phyloP scores from a whole-genome alignment of 2,888 invertebrate genomes.

The Pammene aurita region DNA sequence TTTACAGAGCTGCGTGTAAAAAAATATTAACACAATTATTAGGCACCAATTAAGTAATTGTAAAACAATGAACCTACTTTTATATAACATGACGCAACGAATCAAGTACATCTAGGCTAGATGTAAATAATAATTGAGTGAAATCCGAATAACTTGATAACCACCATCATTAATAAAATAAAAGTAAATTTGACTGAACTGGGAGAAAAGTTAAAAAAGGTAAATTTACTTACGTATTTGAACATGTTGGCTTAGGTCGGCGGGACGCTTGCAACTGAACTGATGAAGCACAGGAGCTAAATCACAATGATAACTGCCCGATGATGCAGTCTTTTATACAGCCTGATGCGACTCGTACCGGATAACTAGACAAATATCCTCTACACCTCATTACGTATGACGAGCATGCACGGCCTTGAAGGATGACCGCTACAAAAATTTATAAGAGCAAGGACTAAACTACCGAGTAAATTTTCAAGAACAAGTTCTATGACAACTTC shows the following conservation, averaged over 20 bases:
- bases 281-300: constrained; percentile 42
- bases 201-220: constrained; percentile 1
- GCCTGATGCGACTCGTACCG: constrained; percentile 53
- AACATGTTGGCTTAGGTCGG: constrained; percentile 66
- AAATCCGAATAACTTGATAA: no score
- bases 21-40: no score
- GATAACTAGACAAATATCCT: constrained; percentile 73
- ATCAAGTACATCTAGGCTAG: no score
- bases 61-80: no score
- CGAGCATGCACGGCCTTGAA: constrained; percentile 71
- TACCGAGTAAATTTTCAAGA: constrained; percentile 24
- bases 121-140: no score
- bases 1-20: no score
- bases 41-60: no score
- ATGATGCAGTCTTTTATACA: constrained; percentile 52
- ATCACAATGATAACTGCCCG: constrained; percentile 47
- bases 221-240: constrained; percentile 73
- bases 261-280: constrained; percentile 45
- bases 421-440: constrained; percentile 53
- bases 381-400: constrained; percentile 61
- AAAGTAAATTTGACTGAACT: not conserved
- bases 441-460: constrained; percentile 63
- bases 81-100: no score
- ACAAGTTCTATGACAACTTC: constrained; percentile 38
- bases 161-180: no score